Conservation (phyloP, 2,113 vertebrate species). For the Columba janthina region DNA sequence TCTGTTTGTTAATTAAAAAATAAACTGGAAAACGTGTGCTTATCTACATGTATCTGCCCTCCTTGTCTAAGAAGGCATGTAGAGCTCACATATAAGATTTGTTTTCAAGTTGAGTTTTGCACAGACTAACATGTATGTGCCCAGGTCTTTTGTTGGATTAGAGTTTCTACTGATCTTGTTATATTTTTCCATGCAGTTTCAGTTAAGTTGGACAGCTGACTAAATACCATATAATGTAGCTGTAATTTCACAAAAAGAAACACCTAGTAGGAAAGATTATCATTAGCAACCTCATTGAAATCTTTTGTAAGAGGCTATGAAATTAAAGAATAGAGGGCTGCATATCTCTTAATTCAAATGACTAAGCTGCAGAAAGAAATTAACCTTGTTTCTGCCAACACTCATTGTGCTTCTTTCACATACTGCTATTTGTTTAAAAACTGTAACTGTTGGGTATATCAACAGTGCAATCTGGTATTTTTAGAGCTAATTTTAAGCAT, state of each 20-base stretch:
- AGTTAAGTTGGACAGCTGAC: background rate
- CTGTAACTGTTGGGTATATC: background rate
- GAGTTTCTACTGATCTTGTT: background rate
- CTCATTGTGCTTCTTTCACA: background rate
- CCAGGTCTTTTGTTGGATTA: background rate
- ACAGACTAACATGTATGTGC: background rate
- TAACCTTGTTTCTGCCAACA: background rate
- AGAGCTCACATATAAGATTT: background rate
- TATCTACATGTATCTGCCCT: background rate
- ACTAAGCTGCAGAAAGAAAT: background rate
- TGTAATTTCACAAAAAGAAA: background rate
- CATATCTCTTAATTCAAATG: background rate
- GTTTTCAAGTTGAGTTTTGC: background rate
- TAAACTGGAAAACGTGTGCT: fast-evolving
- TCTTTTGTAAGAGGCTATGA: background rate
- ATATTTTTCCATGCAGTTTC: background rate
- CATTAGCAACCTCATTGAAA: background rate
- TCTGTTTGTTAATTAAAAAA: background rate
- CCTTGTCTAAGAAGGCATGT: background rate
- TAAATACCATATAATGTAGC: background rate
- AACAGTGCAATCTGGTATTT: background rate
- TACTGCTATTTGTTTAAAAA: background rate
- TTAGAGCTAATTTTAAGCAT: background rate
- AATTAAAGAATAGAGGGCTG: background rate
- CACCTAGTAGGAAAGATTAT: background rate